These are phyloP conservation scores for Paguma larvata DNA, from an alignment of 2,797 vertebrate genomes.

Conservation along the genomic window DNA sequence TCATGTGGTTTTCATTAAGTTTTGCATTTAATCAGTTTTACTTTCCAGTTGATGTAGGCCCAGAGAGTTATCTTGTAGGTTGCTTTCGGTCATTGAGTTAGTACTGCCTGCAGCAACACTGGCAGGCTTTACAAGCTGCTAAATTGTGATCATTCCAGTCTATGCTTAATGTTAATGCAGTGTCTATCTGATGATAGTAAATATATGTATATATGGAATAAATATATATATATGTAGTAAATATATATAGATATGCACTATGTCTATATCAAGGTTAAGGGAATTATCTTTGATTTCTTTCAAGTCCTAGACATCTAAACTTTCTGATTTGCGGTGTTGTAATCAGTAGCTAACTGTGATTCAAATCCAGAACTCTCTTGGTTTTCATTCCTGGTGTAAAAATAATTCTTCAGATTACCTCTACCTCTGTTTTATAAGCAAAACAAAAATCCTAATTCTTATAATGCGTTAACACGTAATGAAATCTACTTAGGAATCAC, in stretches of 20 bases:
- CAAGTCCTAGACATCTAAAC: background rate
- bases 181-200: background rate
- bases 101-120: background rate
- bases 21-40: slow-evolving; percentile 69
- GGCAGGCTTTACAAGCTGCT: background rate
- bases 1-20: slow-evolving; percentile 74
- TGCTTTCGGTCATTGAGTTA: background rate
- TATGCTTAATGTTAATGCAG: background rate
- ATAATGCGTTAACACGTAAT: background rate
- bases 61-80: background rate
- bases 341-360: background rate
- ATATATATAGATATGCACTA: background rate
- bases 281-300: background rate
- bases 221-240: background rate
- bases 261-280: background rate
- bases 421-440: background rate
- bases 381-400: slow-evolving; percentile 17
- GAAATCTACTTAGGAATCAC: background rate
- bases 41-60: slow-evolving; percentile 57
- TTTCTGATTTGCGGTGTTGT: background rate
- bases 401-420: background rate
- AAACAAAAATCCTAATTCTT: background rate
- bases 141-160: background rate
- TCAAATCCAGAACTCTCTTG: background rate
- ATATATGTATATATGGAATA: too few species aligned